phyloP scores from a whole-genome alignment of 2,888 invertebrate genomes.

The Drosophila multiciliata region DNA sequence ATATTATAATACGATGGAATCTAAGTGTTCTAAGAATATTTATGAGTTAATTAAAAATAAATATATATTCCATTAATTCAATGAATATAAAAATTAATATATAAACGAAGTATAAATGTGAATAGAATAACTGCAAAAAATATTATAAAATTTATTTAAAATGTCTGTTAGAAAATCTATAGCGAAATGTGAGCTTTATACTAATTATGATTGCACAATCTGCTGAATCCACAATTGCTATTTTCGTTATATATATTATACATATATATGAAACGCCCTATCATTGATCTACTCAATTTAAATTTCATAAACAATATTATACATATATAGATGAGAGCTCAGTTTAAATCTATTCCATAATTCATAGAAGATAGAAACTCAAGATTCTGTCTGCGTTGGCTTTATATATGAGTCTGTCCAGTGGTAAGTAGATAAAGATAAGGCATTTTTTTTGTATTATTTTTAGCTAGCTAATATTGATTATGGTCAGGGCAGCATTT shows the following conservation, averaged over 20 bases:
- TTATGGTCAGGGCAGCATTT: conserved; percentile 26
- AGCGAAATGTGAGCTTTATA: not conserved
- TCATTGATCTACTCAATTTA: not conserved
- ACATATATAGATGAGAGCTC: not conserved
- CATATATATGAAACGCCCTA: not conserved
- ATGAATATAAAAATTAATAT: not conserved
- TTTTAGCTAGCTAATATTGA: conserved; percentile 66
- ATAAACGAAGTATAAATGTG: not conserved
- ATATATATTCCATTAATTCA: not conserved
- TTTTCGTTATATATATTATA: not conserved
- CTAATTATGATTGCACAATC: not conserved
- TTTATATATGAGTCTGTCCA: not conserved
- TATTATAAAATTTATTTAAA: not conserved
- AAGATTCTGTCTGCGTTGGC: not conserved
- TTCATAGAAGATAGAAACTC: not conserved
- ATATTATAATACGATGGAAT: not conserved
- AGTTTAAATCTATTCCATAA: not conserved
- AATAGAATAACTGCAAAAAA: not conserved
- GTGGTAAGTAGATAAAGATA: conserved; percentile 16
- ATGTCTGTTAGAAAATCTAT: not conserved
- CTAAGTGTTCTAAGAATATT: not conserved
- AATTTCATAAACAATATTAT: not conserved
- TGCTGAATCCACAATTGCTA: not conserved
- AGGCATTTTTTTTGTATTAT: conserved; percentile 35
- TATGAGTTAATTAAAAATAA: not conserved